These are phyloP conservation scores for Oscheius onirici DNA, from an alignment of 2,888 invertebrate genomes.

Conservation along the genomic window DNA sequence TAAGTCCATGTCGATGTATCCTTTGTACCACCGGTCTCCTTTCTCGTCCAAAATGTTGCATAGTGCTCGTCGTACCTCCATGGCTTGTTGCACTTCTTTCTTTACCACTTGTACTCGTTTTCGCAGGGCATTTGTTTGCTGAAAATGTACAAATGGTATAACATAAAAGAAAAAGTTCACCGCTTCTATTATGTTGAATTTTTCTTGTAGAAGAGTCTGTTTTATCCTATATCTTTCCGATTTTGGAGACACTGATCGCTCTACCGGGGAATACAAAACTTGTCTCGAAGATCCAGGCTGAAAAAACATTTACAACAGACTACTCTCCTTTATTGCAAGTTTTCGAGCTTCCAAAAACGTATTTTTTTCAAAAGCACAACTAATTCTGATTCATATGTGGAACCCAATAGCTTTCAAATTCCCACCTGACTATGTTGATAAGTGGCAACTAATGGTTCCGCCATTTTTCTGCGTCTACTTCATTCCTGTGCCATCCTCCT, in stretches of 20 bases:
- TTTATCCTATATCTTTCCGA: constrained; percentile 5
- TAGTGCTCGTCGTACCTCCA: background rate
- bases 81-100: constrained; percentile 8
- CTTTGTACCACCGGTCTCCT: constrained; percentile 11
- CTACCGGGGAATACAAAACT: background rate
- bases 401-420: too few relatives aligned
- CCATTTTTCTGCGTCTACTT: too few relatives aligned
- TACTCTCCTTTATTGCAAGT: too few relatives aligned
- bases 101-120: background rate
- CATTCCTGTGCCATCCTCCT: too few relatives aligned
- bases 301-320: too few relatives aligned
- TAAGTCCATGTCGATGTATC: background rate
- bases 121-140: constrained; percentile 3
- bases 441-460: too few relatives aligned
- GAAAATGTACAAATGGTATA: background rate
- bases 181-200: constrained; percentile 2
- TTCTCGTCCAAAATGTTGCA: background rate
- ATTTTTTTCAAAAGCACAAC: too few relatives aligned
- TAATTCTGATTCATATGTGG: too few relatives aligned
- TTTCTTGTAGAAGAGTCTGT: constrained; percentile 5
- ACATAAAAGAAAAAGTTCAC: background rate
- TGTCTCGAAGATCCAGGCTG: background rate
- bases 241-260: background rate
- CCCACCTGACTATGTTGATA: too few relatives aligned
- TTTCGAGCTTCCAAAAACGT: too few relatives aligned